A percentile compares a stretch with the other conserved stretches of the same genome.
Conservation (phyloP, 1,140 invertebrate genomes). For the Drosophila dunni region DNA sequence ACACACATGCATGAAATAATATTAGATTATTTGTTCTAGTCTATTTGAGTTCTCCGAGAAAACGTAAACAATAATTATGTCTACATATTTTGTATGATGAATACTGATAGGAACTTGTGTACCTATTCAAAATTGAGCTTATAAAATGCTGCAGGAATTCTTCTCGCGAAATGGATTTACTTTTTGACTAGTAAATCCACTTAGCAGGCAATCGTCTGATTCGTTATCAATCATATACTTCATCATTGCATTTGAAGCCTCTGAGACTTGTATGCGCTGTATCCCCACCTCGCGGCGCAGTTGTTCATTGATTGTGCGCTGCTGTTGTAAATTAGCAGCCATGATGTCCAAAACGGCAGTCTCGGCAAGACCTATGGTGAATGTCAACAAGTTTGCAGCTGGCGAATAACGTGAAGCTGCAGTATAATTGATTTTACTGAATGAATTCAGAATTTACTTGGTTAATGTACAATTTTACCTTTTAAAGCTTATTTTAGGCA, state of each 20-base stretch:
- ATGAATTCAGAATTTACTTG: neutral
- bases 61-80: conserved; percentile 43
- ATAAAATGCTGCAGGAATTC: conserved; percentile 94
- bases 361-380: conserved; percentile 92
- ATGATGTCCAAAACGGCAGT: conserved; percentile 94
- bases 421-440: neutral
- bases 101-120: conserved; percentile 67
- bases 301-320: conserved; percentile 96
- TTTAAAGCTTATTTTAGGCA: conserved; percentile 23
- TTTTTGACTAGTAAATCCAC: conserved; percentile 97
- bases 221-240: conserved; percentile 96
- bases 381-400: conserved; percentile 28
- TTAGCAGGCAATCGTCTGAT: conserved; percentile 96
- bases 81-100: conserved; percentile 48
- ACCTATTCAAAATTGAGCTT: conserved; percentile 67
- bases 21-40: conserved; percentile 42
- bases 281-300: conserved; percentile 95
- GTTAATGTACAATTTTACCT: conserved; percentile 16
- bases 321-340: conserved; percentile 95
- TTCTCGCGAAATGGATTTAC: conserved; percentile 99
- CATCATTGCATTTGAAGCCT: conserved; percentile 96
- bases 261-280: conserved; percentile 93
- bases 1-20: conserved; percentile 48
- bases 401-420: conserved; percentile 36
- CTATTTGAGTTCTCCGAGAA: conserved; percentile 44